Base-by-base conservation (phyloP, 1,140 invertebrate genomes). In the Dreissena polymorpha region DNA sequence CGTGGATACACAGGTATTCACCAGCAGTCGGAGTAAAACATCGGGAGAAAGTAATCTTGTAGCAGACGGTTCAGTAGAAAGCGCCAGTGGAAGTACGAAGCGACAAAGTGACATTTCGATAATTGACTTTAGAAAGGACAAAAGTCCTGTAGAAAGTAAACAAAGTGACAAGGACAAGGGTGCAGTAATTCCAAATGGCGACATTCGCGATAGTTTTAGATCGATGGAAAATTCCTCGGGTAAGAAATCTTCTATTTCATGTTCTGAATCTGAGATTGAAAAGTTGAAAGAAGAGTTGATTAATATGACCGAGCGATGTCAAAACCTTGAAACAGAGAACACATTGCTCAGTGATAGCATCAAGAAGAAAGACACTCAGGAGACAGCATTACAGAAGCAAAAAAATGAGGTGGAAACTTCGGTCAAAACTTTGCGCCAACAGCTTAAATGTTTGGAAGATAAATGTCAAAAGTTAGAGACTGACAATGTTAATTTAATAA, bases 231-330 rank as follows among this genome's bases (percentile, higher is more conserved):
- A n/a, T n/a, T 2, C 16, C 39, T 23, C 21, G 8, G 70, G 73
- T 60, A 68, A 55, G 3, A 55, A 70, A 57, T 7, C 39, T 21
- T 29, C 39, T 29, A 64, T 57, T 60, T 70, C 80, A 76, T 65
- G 72, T 68, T 72, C 79, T 14, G 68, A 84, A 23, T 63, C 50
- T 77, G 86, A 87, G 63, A 21, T 86, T 39, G 85, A 89, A 76
- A 90, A 91, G 74, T 60, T 92, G 50, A 91, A 96, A 23, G 96
- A 84, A 50, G 78, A 89, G 64, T 64, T 91, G 25, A 70, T 72
- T 55, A 75, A 73, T 49, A 87, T 91, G 89, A 88, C 89, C 69
- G 78, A 79, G 27, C 87, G 86, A 73, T 90, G 85, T 55, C 68
- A 71, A 18, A 64, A 80, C 39, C 63, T 90, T 49, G 87, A 88